Evolutionary conservation across 2,797 vertebrate genomes (phyloP).

Genomic region (Anomalospiza imberbis): DNA sequence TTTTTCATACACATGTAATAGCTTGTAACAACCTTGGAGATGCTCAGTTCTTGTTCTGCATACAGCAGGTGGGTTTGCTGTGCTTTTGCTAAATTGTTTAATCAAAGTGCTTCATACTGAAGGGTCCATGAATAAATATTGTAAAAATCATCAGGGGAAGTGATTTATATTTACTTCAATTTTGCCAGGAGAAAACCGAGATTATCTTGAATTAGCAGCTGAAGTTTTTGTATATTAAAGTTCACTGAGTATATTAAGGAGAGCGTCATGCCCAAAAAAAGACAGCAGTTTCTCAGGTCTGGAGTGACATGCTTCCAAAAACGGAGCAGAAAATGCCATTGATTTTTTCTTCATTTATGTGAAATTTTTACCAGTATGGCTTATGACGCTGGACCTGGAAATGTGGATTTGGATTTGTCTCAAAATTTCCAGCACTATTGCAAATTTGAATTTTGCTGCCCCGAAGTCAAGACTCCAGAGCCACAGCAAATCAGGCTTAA

Average conservation of each 20-base stretch:
- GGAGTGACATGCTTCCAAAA: background rate
- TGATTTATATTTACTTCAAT: constrained; percentile 58
- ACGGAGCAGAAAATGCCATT: background rate
- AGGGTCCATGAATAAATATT: constrained; percentile 62
- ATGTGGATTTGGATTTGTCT: background rate
- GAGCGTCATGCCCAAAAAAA: background rate
- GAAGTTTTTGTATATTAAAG: constrained; percentile 13
- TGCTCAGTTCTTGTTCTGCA: constrained; percentile 18
- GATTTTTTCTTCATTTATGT: background rate
- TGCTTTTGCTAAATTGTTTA: constrained; percentile 63
- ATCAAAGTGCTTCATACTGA: constrained; percentile 62
- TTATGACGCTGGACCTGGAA: background rate
- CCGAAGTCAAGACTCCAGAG: background rate
- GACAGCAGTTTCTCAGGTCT: background rate
- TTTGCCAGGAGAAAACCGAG: constrained; percentile 45
- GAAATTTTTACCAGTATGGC: background rate
- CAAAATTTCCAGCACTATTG: background rate
- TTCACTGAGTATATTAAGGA: constrained; percentile 12
- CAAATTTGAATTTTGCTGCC: background rate
- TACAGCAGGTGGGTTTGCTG: constrained; percentile 61
- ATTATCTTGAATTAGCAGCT: constrained; percentile 47
- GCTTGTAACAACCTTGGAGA: constrained; percentile 23
- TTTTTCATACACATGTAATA: constrained; percentile 35
- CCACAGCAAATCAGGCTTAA: background rate
- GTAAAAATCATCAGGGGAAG: constrained; percentile 47